Base-by-base conservation (phyloP, 2,113 vertebrate genomes). In the Jacana jacana region DNA sequence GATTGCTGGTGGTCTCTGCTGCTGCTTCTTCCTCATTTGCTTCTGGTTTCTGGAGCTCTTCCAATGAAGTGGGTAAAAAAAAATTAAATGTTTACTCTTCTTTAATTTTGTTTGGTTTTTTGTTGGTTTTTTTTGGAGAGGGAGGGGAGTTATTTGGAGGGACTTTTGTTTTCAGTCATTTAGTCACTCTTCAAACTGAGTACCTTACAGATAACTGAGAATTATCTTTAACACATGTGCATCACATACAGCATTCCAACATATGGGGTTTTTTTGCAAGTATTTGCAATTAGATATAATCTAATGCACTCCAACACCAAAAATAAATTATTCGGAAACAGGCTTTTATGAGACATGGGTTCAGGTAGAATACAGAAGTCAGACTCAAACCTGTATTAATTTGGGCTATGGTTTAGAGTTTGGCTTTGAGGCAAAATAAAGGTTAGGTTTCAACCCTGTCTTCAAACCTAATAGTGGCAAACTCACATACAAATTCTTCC, bases 1-100 rank as follows among this genome's bases (percentile, higher is more conserved):
- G 71, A 81, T 97, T 89, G 35, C 95, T 93, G 93, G 96, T 95
- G 96, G 92, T 96, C 91, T 94, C 48, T 58, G 28, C 64, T 61
- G 39, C 18, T 68, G 5, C 23, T 90, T 83, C 44, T 69, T 18
- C 27, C 19, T 77, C 24, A 39, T 79, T 82, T 87, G 42, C 33
- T 78, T 79, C 64, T 65, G 46, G 58, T 88, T 89, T 80, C 57
- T 94, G 78, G 63, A 89, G 16, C 8, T 72, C 40, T 81, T 35
- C 52, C 31, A 96, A 13, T 27, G 89, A 91, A 89, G 7, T 37
- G 12, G 23, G 12, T 11, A 11, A 23, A 39, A 87, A 81, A 35
- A 87, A 81, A 35, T 40, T 19, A 39, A 65, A 55, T 54, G 20
- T 16, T 89, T 93, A 49, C 2, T 3, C 8, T 42, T 52, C 30